Evolutionary conservation across 2,113 vertebrate species (phyloP), one percentile per base, ranked within the genome.

Genomic region (Cyprinodon variegatus): DNA sequence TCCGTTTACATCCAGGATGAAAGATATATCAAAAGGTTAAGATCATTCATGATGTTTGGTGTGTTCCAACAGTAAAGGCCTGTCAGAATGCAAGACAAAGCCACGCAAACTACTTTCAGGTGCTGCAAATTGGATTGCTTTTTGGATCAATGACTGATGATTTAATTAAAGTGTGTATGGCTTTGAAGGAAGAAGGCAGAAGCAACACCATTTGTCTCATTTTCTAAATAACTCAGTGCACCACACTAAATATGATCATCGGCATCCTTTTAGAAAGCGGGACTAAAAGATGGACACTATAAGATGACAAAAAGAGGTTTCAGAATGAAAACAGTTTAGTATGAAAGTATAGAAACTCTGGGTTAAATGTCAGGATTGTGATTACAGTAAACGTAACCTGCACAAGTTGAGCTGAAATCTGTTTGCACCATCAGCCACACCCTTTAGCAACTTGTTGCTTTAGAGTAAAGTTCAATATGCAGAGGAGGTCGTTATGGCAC

Each of bases 91-190:
- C 7, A 20, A 57, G 50, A n/a, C 50, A n/a, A 15, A 80, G 70
- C 50, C 78, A 75, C 66, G 70, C 76, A 75, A 86, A 78, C 89
- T 70, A 82, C 79, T 86, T 57, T 88, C 77, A 79, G 69, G 81
- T 81, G 74, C 85, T 85, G 80, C 83, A 78, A 83, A 91, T 83
- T 82, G 83, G 78, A 90, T 89, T 83, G 82, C 85, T 91, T 84
- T 79, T 90, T 89, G 77, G 83, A 86, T 85, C 77, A 64, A 72
- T 86, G 89, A 88, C 79, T 83, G 91, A 94, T 88, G 82, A 90
- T 82, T 91, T 90, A 91, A 93, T 94, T 93, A 92, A 90, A 82
- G 76, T 77, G 76, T 77, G 61, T 87, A 87, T 83, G 77, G 77
- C 68, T 83, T 86, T 74, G 69, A 84, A 83, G 74, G 86, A 74